Percentiles rank a stretch among this genome's conserved stretches.
These are phyloP conservation scores for Urophycis tenuis DNA, from an alignment of 2,797 vertebrate species.

Conservation along the genomic window DNA sequence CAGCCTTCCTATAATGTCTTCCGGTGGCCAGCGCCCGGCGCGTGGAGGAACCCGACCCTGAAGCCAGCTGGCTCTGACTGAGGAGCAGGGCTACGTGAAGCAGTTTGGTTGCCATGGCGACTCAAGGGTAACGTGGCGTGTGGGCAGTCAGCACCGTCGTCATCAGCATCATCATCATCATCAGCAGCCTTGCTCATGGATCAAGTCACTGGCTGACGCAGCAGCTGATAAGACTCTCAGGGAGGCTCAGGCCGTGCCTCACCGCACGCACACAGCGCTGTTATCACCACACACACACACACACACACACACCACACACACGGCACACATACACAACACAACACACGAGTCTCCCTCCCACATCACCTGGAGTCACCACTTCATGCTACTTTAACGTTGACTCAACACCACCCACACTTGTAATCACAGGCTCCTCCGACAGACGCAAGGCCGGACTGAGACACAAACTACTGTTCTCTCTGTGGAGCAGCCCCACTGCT, in stretches of 20 bases:
- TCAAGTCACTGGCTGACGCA: too few relatives aligned
- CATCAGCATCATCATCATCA: background rate
- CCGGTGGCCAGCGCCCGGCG: background rate
- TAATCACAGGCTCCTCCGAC: too few relatives aligned
- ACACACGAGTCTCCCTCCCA: background rate
- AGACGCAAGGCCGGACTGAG: too few relatives aligned
- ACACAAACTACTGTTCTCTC: too few relatives aligned
- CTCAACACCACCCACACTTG: too few relatives aligned
- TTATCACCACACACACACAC: background rate
- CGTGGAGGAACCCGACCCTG: background rate
- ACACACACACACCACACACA: background rate
- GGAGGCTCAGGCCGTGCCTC: conserved; percentile 9
- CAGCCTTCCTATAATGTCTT: too few relatives aligned
- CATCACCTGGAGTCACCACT: background rate
- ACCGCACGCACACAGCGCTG: background rate
- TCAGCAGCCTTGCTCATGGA: background rate
- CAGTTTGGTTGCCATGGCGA: background rate
- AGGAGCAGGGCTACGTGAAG: background rate
- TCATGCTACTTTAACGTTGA: too few relatives aligned
- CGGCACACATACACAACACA: background rate
- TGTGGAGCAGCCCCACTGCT: too few relatives aligned
- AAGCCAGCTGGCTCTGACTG: background rate
- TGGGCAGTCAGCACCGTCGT: background rate
- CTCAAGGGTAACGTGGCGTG: background rate
- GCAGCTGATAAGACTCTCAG: conserved; percentile 10